Percentiles rank a stretch among this genome's conserved stretches.
Evolutionary conservation across 2,888 invertebrate species (phyloP).

Genomic region (Buathra laborator): DNA sequence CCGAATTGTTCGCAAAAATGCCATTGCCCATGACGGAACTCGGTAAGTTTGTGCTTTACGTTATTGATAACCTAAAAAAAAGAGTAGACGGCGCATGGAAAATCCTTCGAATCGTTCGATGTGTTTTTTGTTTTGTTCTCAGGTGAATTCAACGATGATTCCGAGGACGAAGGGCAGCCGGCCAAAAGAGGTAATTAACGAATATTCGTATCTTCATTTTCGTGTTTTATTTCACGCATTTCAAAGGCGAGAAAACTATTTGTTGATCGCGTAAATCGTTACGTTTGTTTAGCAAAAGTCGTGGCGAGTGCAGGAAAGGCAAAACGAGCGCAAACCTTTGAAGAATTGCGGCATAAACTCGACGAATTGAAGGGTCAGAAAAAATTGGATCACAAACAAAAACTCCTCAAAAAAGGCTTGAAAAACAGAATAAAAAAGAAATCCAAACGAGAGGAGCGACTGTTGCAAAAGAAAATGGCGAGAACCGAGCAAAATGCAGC

Average conservation of each 20-base stretch:
- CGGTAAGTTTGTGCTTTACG: slow-evolving; percentile 80
- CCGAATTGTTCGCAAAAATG: slow-evolving; percentile 87
- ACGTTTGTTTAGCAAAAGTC: slow-evolving; percentile 71
- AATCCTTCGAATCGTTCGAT: not conserved
- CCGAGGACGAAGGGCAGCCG: slow-evolving; percentile 53
- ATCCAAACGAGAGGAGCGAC: slow-evolving; percentile 87
- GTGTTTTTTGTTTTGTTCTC: slow-evolving; percentile 48
- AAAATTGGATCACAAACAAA: slow-evolving; percentile 89
- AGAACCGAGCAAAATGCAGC: slow-evolving; percentile 81
- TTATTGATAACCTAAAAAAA: slow-evolving; percentile 68
- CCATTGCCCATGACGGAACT: slow-evolving; percentile 86
- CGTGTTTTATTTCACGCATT: slow-evolving; percentile 66
- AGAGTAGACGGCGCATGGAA: slow-evolving; percentile 4
- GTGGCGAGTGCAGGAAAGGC: slow-evolving; percentile 70
- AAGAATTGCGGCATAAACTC: slow-evolving; percentile 89
- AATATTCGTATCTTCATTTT: slow-evolving; percentile 20
- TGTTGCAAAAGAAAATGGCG: slow-evolving; percentile 84
- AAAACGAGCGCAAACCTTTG: slow-evolving; percentile 87
- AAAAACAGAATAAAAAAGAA: slow-evolving; percentile 90
- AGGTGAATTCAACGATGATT: slow-evolving; percentile 71
- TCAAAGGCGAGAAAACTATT: not conserved
- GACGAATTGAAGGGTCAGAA: slow-evolving; percentile 88
- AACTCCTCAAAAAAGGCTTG: slow-evolving; percentile 89
- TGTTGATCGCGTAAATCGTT: slow-evolving; percentile 76
- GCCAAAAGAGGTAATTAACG: slow-evolving; percentile 48